Evolutionary conservation across 2,797 vertebrate genomes (phyloP).

Genomic region (Holocentrus rufus): DNA sequence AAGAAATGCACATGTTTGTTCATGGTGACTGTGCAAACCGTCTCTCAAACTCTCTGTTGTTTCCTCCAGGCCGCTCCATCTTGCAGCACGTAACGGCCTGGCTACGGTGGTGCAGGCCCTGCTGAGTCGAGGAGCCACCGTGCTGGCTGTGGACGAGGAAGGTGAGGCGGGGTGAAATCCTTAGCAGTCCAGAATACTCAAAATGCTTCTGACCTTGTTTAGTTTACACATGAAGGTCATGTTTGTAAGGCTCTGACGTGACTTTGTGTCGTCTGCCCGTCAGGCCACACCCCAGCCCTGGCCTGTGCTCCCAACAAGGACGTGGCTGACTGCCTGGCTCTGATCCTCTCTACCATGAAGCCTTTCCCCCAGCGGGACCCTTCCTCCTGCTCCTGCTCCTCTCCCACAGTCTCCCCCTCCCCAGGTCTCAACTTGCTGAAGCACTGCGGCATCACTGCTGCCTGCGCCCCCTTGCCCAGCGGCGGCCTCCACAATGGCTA

Average conservation of each 20-base stretch:
- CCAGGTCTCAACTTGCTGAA: constrained; percentile 96
- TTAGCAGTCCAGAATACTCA: background rate
- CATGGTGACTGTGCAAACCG: background rate
- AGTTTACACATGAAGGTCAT: background rate
- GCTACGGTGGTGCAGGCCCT: constrained; percentile 97
- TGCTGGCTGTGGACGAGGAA: constrained; percentile 98
- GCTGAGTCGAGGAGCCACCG: constrained; percentile 95
- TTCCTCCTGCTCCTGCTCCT: constrained; percentile 81
- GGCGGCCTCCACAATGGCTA: constrained; percentile 93
- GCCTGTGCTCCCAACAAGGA: constrained; percentile 98
- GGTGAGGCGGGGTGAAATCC: constrained; percentile 77
- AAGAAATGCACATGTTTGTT: background rate
- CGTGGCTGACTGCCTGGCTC: constrained; percentile 98
- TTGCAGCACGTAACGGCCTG: constrained; percentile 95
- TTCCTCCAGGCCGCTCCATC: constrained; percentile 91
- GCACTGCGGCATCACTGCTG: constrained; percentile 94
- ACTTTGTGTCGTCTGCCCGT: background rate
- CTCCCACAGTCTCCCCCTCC: constrained; percentile 82
- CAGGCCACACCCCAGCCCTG: constrained; percentile 96
- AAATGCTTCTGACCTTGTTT: background rate
- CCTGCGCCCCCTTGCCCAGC: constrained; percentile 89
- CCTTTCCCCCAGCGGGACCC: constrained; percentile 96
- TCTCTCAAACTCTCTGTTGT: background rate
- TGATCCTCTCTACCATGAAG: constrained; percentile 99
- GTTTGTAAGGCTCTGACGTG: constrained; percentile 7